phyloP scores from a whole-genome alignment of 2,888 invertebrate species.

The Heliconius aoede region DNA sequence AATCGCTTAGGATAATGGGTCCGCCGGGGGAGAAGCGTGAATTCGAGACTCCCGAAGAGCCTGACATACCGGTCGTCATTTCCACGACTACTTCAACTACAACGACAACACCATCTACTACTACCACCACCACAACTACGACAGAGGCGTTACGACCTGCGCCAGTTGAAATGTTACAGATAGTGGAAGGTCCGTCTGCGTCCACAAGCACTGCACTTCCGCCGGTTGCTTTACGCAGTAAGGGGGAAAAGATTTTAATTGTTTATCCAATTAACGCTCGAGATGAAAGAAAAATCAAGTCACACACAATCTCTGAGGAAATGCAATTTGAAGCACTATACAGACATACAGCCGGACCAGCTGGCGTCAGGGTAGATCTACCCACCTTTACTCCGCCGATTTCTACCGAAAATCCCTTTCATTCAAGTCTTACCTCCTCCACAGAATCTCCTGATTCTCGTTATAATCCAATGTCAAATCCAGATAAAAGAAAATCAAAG shows the following conservation, averaged over 20 bases:
- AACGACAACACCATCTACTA: conserved; percentile 54
- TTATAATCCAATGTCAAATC: conserved; percentile 66
- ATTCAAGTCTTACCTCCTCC: conserved; percentile 52
- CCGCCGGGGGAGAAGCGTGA: conserved; percentile 75
- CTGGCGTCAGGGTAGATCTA: conserved; percentile 78
- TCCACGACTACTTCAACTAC: conserved; percentile 62
- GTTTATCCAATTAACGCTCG: conserved; percentile 80
- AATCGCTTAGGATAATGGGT: conserved; percentile 70
- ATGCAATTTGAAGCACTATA: conserved; percentile 80
- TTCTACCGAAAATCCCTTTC: conserved; percentile 45
- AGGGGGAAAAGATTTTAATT: conserved; percentile 77
- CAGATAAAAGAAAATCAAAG: conserved; percentile 49
- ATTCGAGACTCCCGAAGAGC: conserved; percentile 73
- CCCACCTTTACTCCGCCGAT: conserved; percentile 83
- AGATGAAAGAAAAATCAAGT: conserved; percentile 78
- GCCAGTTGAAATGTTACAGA: conserved; percentile 70
- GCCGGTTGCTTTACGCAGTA: conserved; percentile 72
- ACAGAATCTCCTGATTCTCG: conserved; percentile 55
- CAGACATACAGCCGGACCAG: conserved; percentile 71
- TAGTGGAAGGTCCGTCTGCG: conserved; percentile 67
- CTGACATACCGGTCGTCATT: conserved; percentile 64
- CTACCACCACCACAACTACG: conserved; percentile 52
- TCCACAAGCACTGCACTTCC: conserved; percentile 76
- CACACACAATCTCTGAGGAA: conserved; percentile 79
- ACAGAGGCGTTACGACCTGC: conserved; percentile 65